These are phyloP conservation scores for Melanotus villosus DNA, from an alignment of 2,888 invertebrate genomes.

Conservation along the genomic window DNA sequence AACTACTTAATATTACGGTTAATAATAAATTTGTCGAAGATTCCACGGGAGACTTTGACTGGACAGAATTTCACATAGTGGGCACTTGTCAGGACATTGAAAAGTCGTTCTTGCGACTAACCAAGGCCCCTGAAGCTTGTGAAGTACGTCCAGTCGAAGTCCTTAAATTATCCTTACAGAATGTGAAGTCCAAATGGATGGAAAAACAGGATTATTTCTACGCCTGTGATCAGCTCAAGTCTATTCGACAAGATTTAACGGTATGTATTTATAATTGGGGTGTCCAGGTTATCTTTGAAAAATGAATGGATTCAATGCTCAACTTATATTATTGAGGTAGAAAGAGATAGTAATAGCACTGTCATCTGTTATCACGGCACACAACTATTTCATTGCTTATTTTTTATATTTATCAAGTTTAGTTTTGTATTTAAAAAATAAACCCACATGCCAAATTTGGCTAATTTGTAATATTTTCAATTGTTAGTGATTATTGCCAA, in stretches of 20 bases:
- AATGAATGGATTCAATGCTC: too few species aligned
- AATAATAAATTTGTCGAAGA: constrained; percentile 71
- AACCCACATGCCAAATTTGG: too few species aligned
- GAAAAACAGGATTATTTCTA: constrained; percentile 94
- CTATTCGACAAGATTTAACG: constrained; percentile 98
- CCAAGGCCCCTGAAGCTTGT: constrained; percentile 93
- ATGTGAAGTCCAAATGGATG: constrained; percentile 94
- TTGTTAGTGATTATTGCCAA: too few species aligned
- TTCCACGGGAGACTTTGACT: constrained; percentile 82
- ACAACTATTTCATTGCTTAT: too few species aligned
- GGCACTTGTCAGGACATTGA: constrained; percentile 96
- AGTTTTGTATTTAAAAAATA: too few species aligned
- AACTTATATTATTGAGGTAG: too few species aligned
- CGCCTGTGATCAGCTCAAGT: constrained; percentile 98
- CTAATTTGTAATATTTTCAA: too few species aligned
- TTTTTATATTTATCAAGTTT: too few species aligned
- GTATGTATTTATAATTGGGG: constrained; percentile 78
- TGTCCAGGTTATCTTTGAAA: too few species aligned
- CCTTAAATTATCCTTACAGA: constrained; percentile 85
- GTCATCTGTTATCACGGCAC: too few species aligned
- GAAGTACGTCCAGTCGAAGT: constrained; percentile 93
- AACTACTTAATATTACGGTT: constrained; percentile 14
- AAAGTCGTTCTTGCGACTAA: constrained; percentile 95
- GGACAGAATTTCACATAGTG: constrained; percentile 90
- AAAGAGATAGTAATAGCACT: too few species aligned